Conservation (phyloP, 2,113 vertebrate genomes). For the Cryptomyrus ogoouensis region DNA sequence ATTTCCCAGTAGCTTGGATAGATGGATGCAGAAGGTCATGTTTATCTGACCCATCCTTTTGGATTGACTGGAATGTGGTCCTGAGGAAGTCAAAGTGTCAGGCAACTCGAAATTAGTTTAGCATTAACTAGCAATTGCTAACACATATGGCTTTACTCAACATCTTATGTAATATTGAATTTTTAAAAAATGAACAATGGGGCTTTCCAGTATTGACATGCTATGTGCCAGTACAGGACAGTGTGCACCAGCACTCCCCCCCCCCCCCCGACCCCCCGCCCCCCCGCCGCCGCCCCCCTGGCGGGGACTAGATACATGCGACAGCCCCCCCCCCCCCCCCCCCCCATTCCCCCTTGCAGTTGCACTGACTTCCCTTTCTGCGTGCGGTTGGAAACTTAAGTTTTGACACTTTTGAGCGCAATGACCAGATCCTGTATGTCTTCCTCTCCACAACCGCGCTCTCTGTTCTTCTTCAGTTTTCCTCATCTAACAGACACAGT, state of each 20-base stretch:
- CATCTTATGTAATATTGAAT: background rate
- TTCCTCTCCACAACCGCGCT: constrained; percentile 57
- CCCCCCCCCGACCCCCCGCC: too few relatives aligned
- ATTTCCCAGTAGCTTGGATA: background rate
- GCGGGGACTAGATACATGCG: too few relatives aligned
- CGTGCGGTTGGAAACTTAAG: constrained; percentile 72
- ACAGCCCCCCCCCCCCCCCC: too few relatives aligned
- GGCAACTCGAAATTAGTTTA: background rate
- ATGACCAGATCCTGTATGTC: constrained; percentile 57
- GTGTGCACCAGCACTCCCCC: background rate
- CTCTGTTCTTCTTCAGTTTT: constrained; percentile 27
- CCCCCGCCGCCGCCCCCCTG: too few relatives aligned
- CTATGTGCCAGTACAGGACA: background rate
- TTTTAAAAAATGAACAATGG: background rate
- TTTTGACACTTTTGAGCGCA: constrained; percentile 70
- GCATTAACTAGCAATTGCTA: background rate
- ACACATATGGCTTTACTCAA: background rate
- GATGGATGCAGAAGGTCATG: background rate
- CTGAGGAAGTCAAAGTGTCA: background rate
- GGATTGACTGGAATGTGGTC: background rate
- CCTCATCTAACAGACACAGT: constrained; percentile 33
- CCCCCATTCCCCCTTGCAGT: constrained; percentile 43
- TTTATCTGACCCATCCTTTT: background rate
- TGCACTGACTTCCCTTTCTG: constrained; percentile 66
- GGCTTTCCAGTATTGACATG: background rate